Evolutionary conservation across 2,888 invertebrate genomes (phyloP), one percentile per base, ranked within the genome.

Genomic region (Mongoloraphidia duomilia): DNA sequence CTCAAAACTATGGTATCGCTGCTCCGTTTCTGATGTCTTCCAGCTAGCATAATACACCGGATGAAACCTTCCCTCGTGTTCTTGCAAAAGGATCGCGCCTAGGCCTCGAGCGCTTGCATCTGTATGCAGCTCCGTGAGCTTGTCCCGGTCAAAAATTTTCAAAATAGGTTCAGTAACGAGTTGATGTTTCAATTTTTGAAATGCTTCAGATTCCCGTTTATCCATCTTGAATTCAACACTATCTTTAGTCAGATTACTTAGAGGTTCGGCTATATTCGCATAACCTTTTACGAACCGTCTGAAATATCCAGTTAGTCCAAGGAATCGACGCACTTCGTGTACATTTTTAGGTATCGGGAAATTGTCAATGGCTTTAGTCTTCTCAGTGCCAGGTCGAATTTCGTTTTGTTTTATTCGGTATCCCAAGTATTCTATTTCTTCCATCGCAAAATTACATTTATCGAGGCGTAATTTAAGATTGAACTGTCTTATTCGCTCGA

Each of bases 51-150:
- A 47, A 47, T 17, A 12, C 11, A 53, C 53, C 1, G 47, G 49
- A 9, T 51, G 46, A 34, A 54, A 43, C n/a, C 42, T 49, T 5
- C 41, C 49, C 14, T 51, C 41, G 11, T 50, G 46, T 1, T 34
- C 34, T 44, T 58, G 56, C 1, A 57, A 40, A 2, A 58, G 33
- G 42, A 56, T 54, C 1, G 52, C 54, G 2, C 47, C 54, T 2
- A 57, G 12, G 0, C 58, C 56, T 5, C 36, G 33, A 0, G 48
- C 34, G n/a, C 49, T 52, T 10, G 55, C 56, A 40, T 54, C 53
- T 1, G 54, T 54, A 44, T 55, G 52, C 11, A 55, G 34, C 35
- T 54, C 53, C 2, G 54, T 56, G 26, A 3, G 33, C 34, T 48
- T 45, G 41, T 39, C 36, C 9, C 39, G 38, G n/a, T 47, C 12